Evolutionary conservation across 2,888 invertebrate species (phyloP).

Genomic region (Micoletzkya japonica): DNA sequence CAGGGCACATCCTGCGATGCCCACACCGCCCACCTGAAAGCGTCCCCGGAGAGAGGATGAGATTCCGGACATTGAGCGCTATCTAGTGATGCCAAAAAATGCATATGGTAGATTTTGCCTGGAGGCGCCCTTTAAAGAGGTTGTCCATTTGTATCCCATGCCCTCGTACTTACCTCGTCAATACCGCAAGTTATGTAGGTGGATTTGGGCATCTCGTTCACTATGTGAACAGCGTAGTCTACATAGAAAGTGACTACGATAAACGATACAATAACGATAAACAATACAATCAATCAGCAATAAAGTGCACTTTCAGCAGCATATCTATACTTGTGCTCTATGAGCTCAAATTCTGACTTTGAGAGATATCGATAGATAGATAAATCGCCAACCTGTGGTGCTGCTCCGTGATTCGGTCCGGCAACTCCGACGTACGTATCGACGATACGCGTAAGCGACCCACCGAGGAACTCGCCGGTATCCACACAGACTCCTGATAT

Average conservation of each 20-base stretch:
- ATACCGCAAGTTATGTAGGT: not conserved
- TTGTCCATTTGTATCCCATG: not conserved
- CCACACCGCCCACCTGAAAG: conserved; percentile 49
- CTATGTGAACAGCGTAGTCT: no score
- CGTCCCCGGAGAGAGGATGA: no score
- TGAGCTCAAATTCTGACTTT: not conserved
- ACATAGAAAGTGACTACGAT: no score
- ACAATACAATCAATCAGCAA: no score
- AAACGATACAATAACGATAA: no score
- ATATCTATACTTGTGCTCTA: no score
- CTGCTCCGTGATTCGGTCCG: conserved; percentile 61
- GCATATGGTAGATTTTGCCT: not conserved
- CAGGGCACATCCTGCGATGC: conserved; percentile 58
- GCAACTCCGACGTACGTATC: conserved; percentile 62
- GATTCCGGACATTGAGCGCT: no score
- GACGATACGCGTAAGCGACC: conserved; percentile 51
- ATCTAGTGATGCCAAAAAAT: not conserved
- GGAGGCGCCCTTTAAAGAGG: not conserved
- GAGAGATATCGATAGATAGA: not conserved
- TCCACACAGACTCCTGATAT: conserved; percentile 59
- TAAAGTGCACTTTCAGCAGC: no score
- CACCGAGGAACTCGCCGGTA: conserved; percentile 57
- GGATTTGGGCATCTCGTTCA: not conserved
- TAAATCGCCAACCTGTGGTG: conserved; percentile 40
- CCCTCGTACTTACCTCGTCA: conserved; percentile 7